Base-by-base conservation (phyloP, 1,140 invertebrate species). In the Habropoda laboriosa region DNA sequence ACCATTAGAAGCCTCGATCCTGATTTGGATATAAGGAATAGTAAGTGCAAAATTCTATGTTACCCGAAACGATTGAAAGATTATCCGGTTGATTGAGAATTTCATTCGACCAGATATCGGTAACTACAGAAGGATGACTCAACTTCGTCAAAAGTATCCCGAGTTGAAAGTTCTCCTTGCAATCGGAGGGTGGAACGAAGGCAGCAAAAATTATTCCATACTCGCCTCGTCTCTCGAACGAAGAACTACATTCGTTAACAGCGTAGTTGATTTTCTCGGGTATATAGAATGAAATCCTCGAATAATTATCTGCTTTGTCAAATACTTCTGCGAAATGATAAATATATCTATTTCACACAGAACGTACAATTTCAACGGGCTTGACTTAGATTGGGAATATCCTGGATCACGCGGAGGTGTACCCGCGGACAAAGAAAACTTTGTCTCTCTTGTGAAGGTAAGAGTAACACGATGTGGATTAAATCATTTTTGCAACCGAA, bases 101-200 rank as follows among this genome's bases (percentile, higher is more conserved):
- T 32, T 53, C 16, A 18, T 27, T 32, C 18, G 13, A 18, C 0
- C 10, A 85, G 83, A 40, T 24, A 95, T 94, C 91, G 96, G 94
- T 16, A 95, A 95, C 24, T 97, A 95, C 87, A 95, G 95, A 79
- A 94, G 95, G 57, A 90, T 97, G 64, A 96, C 96, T 0, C 89
- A 89, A 0, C 87, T 98, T 1, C 96, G 96, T 80, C 88, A 94
- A 45, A 93, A 93, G 13, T 95, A 97, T 92, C 96, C 96, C 0
- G 94, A 95, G 81, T 89, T 98, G 5, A 97, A 97, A 91, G 94
- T 97, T 2, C 94, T 95, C 1, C 85, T 98, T 3, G 97, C 97
- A 12, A 96, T 98, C 51, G 97, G 97, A 0, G 97, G 97, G 2
- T 98, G 97, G 97, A 97, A 97, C 87, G 97, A 98, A 92, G 97